Conservation (phyloP, 2,113 vertebrate genomes). For the Pycnonotus jocosus region DNA sequence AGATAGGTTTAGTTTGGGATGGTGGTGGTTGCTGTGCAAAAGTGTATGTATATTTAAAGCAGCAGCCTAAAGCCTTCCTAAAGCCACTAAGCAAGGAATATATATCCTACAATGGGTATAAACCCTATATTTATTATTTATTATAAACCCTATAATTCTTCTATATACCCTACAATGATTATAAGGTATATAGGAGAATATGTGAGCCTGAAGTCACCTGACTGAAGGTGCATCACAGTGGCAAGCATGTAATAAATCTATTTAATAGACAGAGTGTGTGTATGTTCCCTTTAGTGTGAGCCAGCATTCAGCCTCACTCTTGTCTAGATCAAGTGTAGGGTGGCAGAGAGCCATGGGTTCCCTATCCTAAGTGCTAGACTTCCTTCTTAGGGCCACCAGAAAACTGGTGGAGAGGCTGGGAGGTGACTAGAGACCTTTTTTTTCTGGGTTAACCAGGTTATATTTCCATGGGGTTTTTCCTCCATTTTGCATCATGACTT, state of each 20-base stretch:
- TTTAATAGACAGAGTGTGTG: neutral
- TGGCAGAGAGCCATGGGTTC: neutral
- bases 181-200: neutral
- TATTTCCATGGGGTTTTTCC: accelerated
- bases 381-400: neutral
- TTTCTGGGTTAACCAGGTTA: neutral
- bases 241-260: neutral
- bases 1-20: neutral
- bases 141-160: no score
- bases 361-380: no score
- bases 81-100: neutral
- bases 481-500: neutral
- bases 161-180: no score
- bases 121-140: no score
- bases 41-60: neutral
- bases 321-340: accelerated
- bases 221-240: neutral
- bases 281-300: accelerated
- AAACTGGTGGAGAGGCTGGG: neutral
- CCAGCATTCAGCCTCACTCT: neutral
- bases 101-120: no score
- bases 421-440: neutral
- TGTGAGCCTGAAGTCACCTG: neutral
- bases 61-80: neutral
- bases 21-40: neutral